Evolutionary conservation across 1,140 invertebrate genomes (phyloP).

Genomic region (Homarus americanus): DNA sequence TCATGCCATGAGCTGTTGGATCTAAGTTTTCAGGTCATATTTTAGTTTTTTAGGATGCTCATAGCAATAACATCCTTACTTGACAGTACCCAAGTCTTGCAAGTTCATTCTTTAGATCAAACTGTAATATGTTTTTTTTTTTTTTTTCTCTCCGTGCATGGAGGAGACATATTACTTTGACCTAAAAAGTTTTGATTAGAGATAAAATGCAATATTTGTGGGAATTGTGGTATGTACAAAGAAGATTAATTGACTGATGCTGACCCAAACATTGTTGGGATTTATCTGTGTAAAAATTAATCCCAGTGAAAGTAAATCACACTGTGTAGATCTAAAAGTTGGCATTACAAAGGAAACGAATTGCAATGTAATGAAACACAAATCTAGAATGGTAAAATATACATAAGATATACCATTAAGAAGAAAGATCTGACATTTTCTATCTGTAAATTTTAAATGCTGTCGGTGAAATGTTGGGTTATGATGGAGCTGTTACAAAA

Average conservation of each 20-base stretch:
- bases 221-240: not conserved
- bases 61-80: not conserved
- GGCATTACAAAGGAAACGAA: not conserved
- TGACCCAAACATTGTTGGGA: too few species aligned
- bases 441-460: not conserved
- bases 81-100: not conserved
- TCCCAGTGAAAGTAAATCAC: not conserved
- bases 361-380: not conserved
- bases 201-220: not conserved
- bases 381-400: not conserved
- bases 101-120: not conserved
- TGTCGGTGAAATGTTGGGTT: not conserved
- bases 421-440: not conserved
- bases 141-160: too few species aligned
- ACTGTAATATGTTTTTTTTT: too few species aligned
- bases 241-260: not conserved
- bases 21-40: not conserved
- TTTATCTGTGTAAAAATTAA: not conserved
- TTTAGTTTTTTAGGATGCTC: constrained; percentile 19
- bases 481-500: not conserved
- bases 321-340: not conserved
- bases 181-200: too few species aligned
- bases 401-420: not conserved
- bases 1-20: not conserved
- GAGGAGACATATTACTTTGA: too few species aligned